Percentiles rank a stretch among this genome's conserved stretches.
phyloP scores from a whole-genome alignment of 2,888 invertebrate species.

The Willowsia nigromaculata region DNA sequence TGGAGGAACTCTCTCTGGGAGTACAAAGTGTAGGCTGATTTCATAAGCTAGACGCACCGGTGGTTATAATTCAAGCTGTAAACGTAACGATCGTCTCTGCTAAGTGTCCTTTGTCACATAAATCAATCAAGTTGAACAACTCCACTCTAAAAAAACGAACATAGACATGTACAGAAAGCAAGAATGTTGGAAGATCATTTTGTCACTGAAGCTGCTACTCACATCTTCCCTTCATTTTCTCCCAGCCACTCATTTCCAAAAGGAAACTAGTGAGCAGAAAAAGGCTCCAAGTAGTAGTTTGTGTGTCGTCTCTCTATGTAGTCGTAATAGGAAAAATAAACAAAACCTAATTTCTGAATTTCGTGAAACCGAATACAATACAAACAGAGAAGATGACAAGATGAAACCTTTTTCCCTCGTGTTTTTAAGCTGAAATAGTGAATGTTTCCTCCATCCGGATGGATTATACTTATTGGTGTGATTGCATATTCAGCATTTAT shows the following conservation, averaged over 20 bases:
- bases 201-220: background rate
- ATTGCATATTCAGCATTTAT: background rate
- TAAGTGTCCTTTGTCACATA: background rate
- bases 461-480: background rate
- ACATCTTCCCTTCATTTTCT: background rate
- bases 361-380: background rate
- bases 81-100: background rate
- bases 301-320: background rate
- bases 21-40: too few species aligned
- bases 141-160: background rate
- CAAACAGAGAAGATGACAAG: background rate
- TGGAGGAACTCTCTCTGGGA: too few species aligned
- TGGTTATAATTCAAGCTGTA: too few species aligned
- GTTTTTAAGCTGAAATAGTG: background rate
- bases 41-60: too few species aligned
- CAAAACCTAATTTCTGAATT: background rate
- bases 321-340: slow-evolving; percentile 7
- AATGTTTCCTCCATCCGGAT: background rate
- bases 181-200: background rate
- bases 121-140: slow-evolving; percentile 1
- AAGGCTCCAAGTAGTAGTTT: background rate
- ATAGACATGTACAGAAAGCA: background rate
- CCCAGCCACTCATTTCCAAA: background rate
- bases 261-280: too few species aligned
- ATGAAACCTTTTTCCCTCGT: background rate